These are phyloP conservation scores for Solenopsis invicta DNA, from an alignment of 1,140 invertebrate species.

Conservation along the genomic window DNA sequence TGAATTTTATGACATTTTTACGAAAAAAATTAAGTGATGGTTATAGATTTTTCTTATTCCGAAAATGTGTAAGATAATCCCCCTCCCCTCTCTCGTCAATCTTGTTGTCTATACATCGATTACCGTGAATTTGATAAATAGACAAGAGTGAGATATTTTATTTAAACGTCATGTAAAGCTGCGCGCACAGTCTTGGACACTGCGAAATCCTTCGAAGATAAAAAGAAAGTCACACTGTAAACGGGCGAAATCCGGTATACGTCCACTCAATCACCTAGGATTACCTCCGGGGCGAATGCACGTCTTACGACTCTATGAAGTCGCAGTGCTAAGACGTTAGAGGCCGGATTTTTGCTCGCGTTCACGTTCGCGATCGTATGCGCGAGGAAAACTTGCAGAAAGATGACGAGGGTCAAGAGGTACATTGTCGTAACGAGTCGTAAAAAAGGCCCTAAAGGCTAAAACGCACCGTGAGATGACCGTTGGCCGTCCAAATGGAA, in stretches of 20 bases:
- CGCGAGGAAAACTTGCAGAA: conserved; percentile 14
- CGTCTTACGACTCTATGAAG: conserved; percentile 29
- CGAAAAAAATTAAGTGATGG: background rate
- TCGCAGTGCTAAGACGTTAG: conserved; percentile 34
- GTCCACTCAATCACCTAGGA: conserved; percentile 61
- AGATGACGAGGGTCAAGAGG: conserved; percentile 64
- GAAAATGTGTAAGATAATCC: background rate
- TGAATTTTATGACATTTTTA: background rate
- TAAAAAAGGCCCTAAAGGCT: conserved; percentile 59
- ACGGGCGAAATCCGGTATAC: conserved; percentile 40
- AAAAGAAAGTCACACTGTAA: conserved; percentile 20
- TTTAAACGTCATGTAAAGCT: conserved; percentile 38
- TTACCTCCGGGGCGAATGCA: conserved; percentile 37
- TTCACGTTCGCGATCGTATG: conserved; percentile 24
- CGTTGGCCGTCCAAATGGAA: background rate
- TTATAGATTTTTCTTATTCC: background rate
- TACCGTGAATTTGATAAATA: background rate
- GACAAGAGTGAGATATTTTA: conserved; percentile 5
- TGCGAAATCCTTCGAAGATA: conserved; percentile 16
- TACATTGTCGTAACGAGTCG: conserved; percentile 64
- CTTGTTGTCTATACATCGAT: background rate
- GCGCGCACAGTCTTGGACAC: background rate
- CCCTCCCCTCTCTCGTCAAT: background rate
- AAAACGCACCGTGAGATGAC: conserved; percentile 50
- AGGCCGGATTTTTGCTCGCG: conserved; percentile 3